Evolutionary conservation across 2,888 invertebrate genomes (phyloP), one percentile per base, ranked within the genome.

Genomic region (Leucania comma): DNA sequence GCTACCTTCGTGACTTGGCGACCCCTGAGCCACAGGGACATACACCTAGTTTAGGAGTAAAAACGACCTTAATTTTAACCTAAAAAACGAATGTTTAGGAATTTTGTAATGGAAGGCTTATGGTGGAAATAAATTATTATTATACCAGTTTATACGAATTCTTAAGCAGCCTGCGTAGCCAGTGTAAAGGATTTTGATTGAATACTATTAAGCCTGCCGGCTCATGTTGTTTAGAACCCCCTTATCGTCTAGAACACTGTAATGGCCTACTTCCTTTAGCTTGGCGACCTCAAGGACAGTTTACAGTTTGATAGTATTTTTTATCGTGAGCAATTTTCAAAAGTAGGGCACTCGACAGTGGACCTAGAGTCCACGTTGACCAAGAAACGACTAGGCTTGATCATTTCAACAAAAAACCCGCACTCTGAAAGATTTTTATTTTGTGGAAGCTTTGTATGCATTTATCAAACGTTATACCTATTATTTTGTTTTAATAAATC

Each of bases 261-360:
- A 80, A 70, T 71, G 71, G 61, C 56, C 56, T 46, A 69, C 60
- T 78, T 80, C 75, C 67, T 79, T 69, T 74, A 42, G 65, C 80
- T 51, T 64, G 61, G 26, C 62, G 58, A 62, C 53, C 51, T 60
- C 56, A 61, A 75, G 68, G 56, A 56, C 42, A 60, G 48, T 32
- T 72, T 46, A 73, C 57, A 66, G 72, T 78, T 62, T 38, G 38
- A 74, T 78, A 58, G 48, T 4, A 42, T 53, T 78, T 68, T 67
- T 59, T 74, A 78, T 53, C 22, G 53, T 38, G 38, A 17, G 35
- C 35, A 48, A 70, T 77, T 69, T 74, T 57, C 5, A 26, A 53
- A 78, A 53, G 58, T 71, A 24, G 61, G 24, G 22, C 57, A 78
- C 42, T 24, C 2, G 22, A 42, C 26, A 62, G 38, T 9, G 20